Evolutionary conservation across 2,797 vertebrate genomes (phyloP), one percentile per base, ranked within the genome.

Genomic region (Buphagus erythrorhynchus): DNA sequence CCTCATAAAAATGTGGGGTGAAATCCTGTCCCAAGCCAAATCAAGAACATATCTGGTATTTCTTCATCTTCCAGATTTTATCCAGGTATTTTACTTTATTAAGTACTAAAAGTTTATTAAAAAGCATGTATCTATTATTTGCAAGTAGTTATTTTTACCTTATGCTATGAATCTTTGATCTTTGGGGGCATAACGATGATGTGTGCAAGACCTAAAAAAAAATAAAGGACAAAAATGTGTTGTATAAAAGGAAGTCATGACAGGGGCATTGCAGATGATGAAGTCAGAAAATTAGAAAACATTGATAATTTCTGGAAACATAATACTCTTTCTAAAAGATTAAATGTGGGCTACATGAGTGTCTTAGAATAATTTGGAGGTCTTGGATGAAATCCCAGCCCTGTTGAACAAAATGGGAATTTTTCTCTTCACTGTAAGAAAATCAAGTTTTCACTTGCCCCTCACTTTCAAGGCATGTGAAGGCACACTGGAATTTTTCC

Each of bases 371-470:
- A 80, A 90, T 88, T 66, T 45, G 68, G 68, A 72, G 13, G 35
- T 86, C 52, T 91, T 95, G 95, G 87, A 96, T 90, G 82, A 91
- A 91, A 88, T 94, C 82, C 91, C 89, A 96, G 73, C 19, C 22
- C 36, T 38, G 16, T 33, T 88, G 45, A 94, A 87, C 2, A 20
- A 25, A 90, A 83, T 42, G 21, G 68, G 36, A 78, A 58, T 88
- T 95, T 95, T 86, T 86, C 35, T 74, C 80, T 78, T 79, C 48
- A 35, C 55, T 74, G 48, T 57, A 82, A 55, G n/a, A 72, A 69
- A 91, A 91, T 31, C 51, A 84, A 82, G 35, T 66, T 75, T 94
- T 95, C 66, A 63, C 65, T 90, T 94, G 66, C 29, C 69, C 51
- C 16, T 90, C 3, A 1, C 13, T 86, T 90, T 40, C 84, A 90